These are phyloP conservation scores for Hydraecia micacea DNA, from an alignment of 2,888 invertebrate genomes.

Conservation along the genomic window DNA sequence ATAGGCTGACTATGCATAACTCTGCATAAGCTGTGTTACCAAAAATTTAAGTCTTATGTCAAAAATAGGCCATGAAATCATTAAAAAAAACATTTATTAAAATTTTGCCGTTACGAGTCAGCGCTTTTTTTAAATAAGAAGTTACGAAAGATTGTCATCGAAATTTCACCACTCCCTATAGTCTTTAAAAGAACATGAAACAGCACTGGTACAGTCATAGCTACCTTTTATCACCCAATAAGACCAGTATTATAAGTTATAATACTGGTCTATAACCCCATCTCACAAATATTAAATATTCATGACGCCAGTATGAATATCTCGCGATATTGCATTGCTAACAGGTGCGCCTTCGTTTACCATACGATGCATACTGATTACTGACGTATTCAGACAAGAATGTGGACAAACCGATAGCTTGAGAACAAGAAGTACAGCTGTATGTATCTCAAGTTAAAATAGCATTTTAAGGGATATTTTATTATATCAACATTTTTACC, in stretches of 20 bases:
- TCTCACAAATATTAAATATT: constrained; percentile 2
- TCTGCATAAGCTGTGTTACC: background rate
- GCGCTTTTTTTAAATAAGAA: background rate
- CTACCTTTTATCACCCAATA: background rate
- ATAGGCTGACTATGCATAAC: background rate
- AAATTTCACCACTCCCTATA: background rate
- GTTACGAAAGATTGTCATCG: background rate
- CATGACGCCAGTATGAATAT: constrained; percentile 11
- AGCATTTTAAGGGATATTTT: background rate
- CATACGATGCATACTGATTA: constrained; percentile 28
- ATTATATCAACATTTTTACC: background rate
- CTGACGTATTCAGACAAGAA: constrained; percentile 1
- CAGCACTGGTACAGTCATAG: background rate
- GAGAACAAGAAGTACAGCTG: background rate
- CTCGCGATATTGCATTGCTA: constrained; percentile 20
- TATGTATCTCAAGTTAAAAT: background rate
- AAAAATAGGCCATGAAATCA: too few relatives aligned
- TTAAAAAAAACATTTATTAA: background rate
- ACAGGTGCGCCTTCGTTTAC: constrained; percentile 15
- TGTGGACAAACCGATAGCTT: background rate
- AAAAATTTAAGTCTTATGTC: background rate
- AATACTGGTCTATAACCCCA: too few relatives aligned
- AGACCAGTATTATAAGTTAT: background rate
- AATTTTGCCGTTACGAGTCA: background rate
- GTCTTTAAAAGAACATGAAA: background rate